These are phyloP conservation scores for Amblyjoppa fuscipennis DNA, from an alignment of 2,888 invertebrate genomes.

Conservation along the genomic window DNA sequence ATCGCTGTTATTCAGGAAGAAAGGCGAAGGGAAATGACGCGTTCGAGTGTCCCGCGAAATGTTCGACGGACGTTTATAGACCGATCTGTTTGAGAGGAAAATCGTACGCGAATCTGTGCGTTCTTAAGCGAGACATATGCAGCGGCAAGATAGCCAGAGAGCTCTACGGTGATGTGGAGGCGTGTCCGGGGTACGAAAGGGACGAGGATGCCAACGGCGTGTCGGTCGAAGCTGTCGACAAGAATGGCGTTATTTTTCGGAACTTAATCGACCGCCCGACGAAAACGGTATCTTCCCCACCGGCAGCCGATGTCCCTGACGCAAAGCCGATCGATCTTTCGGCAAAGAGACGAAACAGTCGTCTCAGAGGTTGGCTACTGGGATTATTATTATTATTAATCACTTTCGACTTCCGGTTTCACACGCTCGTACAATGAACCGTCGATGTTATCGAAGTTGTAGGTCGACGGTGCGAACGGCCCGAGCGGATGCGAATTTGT, in stretches of 20 bases:
- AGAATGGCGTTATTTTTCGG: constrained; percentile 64
- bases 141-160: constrained; percentile 47
- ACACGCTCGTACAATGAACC: background rate
- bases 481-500: background rate
- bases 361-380: background rate
- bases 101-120: constrained; percentile 62
- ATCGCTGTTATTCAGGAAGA: constrained; percentile 19
- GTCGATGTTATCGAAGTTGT: background rate
- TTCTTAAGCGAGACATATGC: constrained; percentile 56
- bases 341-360: background rate
- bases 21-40: constrained; percentile 9
- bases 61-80: constrained; percentile 48
- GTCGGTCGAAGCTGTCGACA: constrained; percentile 61
- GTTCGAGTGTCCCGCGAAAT: constrained; percentile 55
- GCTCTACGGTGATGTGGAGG: constrained; percentile 61
- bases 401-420: background rate
- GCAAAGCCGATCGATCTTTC: background rate
- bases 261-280: constrained; percentile 26
- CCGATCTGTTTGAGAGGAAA: constrained; percentile 65
- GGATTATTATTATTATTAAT: background rate
- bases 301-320: background rate
- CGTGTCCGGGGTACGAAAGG: constrained; percentile 60
- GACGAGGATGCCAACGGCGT: constrained; percentile 55
- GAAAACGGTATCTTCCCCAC: background rate
- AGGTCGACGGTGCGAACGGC: background rate